A percentile compares a stretch with the other conserved stretches of the same genome.
phyloP scores from a whole-genome alignment of 1,140 invertebrate species.

The Mercenaria mercenaria region DNA sequence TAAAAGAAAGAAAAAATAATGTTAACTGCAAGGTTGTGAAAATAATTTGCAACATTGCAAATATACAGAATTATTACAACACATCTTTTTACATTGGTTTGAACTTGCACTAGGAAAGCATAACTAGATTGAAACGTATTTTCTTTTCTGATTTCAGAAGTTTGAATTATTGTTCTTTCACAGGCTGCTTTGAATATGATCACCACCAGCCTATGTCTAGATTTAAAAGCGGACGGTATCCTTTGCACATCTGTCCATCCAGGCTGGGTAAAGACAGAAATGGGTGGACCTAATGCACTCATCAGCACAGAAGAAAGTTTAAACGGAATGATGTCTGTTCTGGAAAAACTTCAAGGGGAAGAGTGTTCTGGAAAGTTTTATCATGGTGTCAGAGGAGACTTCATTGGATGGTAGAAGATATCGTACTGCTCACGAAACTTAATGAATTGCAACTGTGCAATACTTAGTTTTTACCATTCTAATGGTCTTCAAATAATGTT shows the following conservation, averaged over 20 bases:
- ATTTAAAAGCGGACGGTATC: slow-evolving; percentile 92
- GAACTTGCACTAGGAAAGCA: too few relatives aligned
- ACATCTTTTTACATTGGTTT: too few relatives aligned
- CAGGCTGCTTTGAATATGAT: slow-evolving; percentile 95
- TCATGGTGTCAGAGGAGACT: slow-evolving; percentile 34
- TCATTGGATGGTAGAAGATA: slow-evolving; percentile 47
- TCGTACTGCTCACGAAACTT: background rate
- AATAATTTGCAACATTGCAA: background rate
- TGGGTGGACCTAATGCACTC: slow-evolving; percentile 92
- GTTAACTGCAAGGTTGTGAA: too few relatives aligned
- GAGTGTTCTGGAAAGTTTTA: slow-evolving; percentile 46
- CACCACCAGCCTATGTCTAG: slow-evolving; percentile 93
- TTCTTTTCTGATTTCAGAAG: too few relatives aligned
- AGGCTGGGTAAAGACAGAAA: slow-evolving; percentile 96
- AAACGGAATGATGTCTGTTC: slow-evolving; percentile 26
- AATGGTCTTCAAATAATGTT: too few relatives aligned
- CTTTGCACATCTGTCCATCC: slow-evolving; percentile 93
- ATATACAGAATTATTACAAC: too few relatives aligned
- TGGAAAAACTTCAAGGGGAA: slow-evolving; percentile 39
- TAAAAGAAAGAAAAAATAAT: background rate
- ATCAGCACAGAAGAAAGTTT: slow-evolving; percentile 15
- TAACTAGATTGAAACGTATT: too few relatives aligned
- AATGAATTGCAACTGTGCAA: background rate
- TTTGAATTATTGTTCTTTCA: too few relatives aligned
- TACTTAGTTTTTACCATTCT: background rate